Evolutionary conservation across 1,140 invertebrate species (phyloP), one percentile per base, ranked within the genome.

Genomic region (Drosophila guanche): DNA sequence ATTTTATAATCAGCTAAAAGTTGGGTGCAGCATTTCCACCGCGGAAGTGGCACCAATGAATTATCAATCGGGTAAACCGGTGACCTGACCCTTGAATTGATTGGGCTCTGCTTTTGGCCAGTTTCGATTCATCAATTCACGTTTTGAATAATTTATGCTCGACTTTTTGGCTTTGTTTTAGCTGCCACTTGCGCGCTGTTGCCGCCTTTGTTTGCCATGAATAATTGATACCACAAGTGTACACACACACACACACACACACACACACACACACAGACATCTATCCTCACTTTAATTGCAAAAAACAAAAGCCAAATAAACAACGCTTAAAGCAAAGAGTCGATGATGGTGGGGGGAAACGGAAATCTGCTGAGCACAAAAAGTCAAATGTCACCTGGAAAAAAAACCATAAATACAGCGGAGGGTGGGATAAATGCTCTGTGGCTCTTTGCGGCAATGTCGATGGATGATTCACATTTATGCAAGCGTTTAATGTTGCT

Each of bases 371-470:
- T 16, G 22, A 25, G 60, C 25, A 45, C 8, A 29, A 60, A 63
- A 84, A 84, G 74, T 78, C 69, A 81, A 77, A 79, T 81, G 79
- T 74, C 79, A 74, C 33, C 47, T 56, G n/a, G n/a, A 61, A 59
- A 29, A n/a, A 37, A 48, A 53, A 20, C 22, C 57, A 52, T 72
- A 47, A 60, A 43, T 41, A 42, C 27, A 27, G 16, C 8, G 22
- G 3, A 10, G 5, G 41, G 55, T 55, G 25, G 6, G 25, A 27
- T 20, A 20, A 20, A 20, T 20, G 16, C 16, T 20, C 16, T 20
- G 25, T 5, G 1, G 5, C 5, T 27, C 5, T 5, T 6, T 5
- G 23, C 16, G 46, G 33, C 5, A 47, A 16, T 20, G 42, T 27
- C 57, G 50, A 62, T 62, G 50, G 57, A 71, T 72, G 50, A 73